A percentile compares a stretch with the other conserved stretches of the same genome.
These are phyloP conservation scores for Drosophila cracens DNA, from an alignment of 2,888 invertebrate species.

Conservation along the genomic window DNA sequence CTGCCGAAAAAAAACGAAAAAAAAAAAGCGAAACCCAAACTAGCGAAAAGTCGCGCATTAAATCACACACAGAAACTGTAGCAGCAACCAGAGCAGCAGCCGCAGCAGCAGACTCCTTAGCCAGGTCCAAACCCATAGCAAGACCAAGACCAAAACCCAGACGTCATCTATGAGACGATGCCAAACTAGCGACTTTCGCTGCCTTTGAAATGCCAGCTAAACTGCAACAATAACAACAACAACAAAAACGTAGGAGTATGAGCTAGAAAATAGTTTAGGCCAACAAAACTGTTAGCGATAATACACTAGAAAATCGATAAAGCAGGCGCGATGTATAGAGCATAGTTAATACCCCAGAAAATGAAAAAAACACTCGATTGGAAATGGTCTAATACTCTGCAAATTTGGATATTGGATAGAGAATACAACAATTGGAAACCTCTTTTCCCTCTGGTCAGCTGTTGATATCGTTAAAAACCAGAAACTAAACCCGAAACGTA, in stretches of 20 bases:
- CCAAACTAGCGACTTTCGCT: conserved; percentile 54
- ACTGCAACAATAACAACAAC: conserved; percentile 4
- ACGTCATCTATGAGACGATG: conserved; percentile 35
- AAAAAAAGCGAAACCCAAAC: conserved; percentile 9
- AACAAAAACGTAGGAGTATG: conserved; percentile 28
- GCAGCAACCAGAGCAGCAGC: conserved; percentile 41
- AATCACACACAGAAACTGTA: conserved; percentile 77
- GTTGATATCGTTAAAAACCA: no score
- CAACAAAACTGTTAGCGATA: neutral
- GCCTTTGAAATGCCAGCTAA: conserved; percentile 47
- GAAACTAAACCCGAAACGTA: no score
- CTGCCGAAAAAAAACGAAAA: conserved; percentile 45
- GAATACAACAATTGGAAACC: no score
- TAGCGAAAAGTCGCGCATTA: conserved; percentile 71
- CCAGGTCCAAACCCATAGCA: conserved; percentile 7
- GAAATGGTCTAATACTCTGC: no score
- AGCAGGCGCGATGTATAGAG: neutral
- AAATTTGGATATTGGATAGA: no score
- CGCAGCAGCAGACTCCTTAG: conserved; percentile 13
- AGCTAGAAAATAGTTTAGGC: neutral
- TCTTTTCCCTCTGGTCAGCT: no score
- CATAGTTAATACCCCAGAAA: no score
- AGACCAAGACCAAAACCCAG: conserved; percentile 34
- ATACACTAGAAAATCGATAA: conserved; percentile 17
- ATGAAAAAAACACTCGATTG: no score